phyloP scores from a whole-genome alignment of 2,113 vertebrate species.

The Burhinus bistriatus region DNA sequence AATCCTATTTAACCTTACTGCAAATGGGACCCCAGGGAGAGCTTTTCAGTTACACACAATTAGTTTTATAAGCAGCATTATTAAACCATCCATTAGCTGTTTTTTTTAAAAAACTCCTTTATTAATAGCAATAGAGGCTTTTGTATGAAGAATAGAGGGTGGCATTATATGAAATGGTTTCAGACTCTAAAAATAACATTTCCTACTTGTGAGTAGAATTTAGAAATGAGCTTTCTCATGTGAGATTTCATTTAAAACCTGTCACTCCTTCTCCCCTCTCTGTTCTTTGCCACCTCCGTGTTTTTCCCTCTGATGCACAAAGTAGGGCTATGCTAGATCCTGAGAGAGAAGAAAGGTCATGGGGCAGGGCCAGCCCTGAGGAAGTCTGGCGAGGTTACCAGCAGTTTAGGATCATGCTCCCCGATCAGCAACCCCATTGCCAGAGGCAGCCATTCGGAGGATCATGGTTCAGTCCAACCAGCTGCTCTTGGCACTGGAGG shows the following conservation, averaged over 20 bases:
- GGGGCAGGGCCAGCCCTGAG: not conserved
- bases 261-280: not conserved
- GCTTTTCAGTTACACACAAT: slow-evolving; percentile 34
- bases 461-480: not conserved
- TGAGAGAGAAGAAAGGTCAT: not conserved
- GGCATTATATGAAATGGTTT: not conserved
- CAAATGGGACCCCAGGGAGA: slow-evolving; percentile 21
- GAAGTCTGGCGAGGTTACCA: not conserved
- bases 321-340: not conserved
- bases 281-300: fast-evolving
- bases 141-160: slow-evolving; percentile 8
- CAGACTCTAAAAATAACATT: slow-evolving; percentile 1
- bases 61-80: slow-evolving; percentile 48
- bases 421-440: fast-evolving
- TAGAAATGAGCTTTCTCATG: not conserved
- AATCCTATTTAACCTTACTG: slow-evolving; percentile 25
- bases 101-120: not conserved
- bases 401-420: not conserved
- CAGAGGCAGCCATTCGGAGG: not conserved
- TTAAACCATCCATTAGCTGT: slow-evolving; percentile 38
- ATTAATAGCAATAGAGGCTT: slow-evolving; percentile 10
- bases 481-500: not conserved
- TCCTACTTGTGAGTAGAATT: not conserved
- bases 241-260: not conserved
- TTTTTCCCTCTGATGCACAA: not conserved